A percentile compares a stretch with the other conserved stretches of the same genome.
Evolutionary conservation across 2,113 vertebrate genomes (phyloP).

Genomic region (Tachuris rubrigastra): DNA sequence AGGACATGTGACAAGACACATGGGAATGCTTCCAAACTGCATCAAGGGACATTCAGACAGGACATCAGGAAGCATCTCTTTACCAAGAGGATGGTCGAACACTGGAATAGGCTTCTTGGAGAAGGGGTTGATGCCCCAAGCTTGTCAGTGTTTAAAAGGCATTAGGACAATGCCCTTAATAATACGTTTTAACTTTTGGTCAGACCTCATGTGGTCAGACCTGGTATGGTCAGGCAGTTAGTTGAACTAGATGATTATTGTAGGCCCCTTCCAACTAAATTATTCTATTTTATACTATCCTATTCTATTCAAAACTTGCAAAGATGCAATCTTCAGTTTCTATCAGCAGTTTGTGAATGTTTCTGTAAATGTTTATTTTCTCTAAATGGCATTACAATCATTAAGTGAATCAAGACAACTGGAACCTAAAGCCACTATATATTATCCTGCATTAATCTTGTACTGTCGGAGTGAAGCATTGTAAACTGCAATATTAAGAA

Average conservation of each 20-base stretch:
- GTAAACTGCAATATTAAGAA: not conserved
- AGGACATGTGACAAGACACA: rapidly evolving
- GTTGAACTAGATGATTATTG: not conserved
- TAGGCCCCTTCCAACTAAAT: not conserved
- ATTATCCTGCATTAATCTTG: not conserved
- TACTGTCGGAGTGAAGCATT: not conserved
- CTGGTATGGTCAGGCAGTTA: not conserved
- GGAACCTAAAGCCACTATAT: not conserved
- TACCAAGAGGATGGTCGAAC: rapidly evolving
- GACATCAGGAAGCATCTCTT: not conserved
- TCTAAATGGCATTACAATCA: not conserved
- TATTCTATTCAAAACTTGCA: not conserved
- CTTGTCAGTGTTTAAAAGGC: not conserved
- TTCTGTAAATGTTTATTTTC: not conserved
- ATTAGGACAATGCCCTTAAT: not conserved
- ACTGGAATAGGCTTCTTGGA: not conserved
- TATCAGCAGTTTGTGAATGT: not conserved
- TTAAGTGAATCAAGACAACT: not conserved
- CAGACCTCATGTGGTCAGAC: not conserved
- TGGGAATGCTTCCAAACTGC: not conserved
- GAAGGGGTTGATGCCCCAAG: rapidly evolving
- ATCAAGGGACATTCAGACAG: not conserved
- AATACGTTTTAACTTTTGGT: not conserved
- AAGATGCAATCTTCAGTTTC: not conserved
- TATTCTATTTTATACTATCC: not conserved